These are phyloP conservation scores for Notothenia coriiceps DNA, from an alignment of 2,113 vertebrate genomes.

Conservation along the genomic window DNA sequence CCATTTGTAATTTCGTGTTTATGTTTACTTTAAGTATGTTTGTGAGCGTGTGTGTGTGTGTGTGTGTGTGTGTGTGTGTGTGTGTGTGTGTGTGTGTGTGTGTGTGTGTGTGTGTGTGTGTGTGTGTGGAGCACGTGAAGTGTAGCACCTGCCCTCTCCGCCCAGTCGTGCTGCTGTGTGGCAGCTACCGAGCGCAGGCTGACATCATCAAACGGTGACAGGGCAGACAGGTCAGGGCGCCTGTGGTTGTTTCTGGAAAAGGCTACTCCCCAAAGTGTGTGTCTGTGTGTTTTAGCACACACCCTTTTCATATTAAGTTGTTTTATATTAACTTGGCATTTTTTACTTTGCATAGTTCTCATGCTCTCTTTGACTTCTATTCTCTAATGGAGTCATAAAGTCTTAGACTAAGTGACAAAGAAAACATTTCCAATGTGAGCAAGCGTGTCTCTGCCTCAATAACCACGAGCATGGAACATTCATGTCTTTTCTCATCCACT, in stretches of 20 bases:
- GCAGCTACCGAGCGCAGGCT: slow-evolving; percentile 62
- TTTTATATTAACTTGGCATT: neutral
- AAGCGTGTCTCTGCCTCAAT: neutral
- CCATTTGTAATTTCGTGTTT: slow-evolving; percentile 62
- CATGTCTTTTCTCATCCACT: neutral
- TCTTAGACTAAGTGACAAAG: neutral
- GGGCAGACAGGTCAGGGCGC: slow-evolving; percentile 72
- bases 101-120: neutral
- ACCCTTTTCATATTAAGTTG: slow-evolving; percentile 17
- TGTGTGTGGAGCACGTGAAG: slow-evolving; percentile 51
- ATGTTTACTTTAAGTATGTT: slow-evolving; percentile 44
- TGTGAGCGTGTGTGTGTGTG: neutral
- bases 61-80: neutral
- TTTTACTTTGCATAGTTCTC: no score
- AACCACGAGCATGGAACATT: neutral
- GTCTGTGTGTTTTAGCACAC: slow-evolving; percentile 6
- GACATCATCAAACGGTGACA: slow-evolving; percentile 79
- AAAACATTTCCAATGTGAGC: neutral
- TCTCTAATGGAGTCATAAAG: neutral
- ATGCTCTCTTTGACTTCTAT: neutral
- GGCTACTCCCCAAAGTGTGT: slow-evolving; percentile 47
- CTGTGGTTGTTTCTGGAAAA: slow-evolving; percentile 67
- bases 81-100: slow-evolving; percentile 15
- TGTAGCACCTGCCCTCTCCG: slow-evolving; percentile 70
- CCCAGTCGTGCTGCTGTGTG: slow-evolving; percentile 55